Base-by-base conservation (phyloP, 2,888 invertebrate genomes). In the Melieria picta region DNA sequence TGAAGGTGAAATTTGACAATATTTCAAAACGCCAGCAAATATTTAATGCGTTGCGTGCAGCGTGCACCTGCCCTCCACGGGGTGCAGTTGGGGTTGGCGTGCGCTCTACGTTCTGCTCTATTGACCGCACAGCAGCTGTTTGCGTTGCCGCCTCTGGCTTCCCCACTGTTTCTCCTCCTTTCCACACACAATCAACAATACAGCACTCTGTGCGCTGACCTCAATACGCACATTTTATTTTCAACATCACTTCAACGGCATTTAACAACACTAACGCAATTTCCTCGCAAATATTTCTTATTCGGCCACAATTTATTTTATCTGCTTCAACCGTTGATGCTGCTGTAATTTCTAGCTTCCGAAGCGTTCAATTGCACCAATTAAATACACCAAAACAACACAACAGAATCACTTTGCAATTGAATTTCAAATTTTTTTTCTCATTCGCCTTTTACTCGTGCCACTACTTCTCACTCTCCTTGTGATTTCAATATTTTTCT, bases 181-280 rank as follows among this genome's bases (percentile, higher is more conserved):
- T 50, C 13, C 55, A 55, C 30, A 60, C 55, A 56, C 55, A 45
- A 30, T 55, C 58, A 43, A 42, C 13, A 30, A 67, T 48, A 60
- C 6, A 60, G 52, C 45, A 45, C 67, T 45, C 52, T 52, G 16
- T 67, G 43, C 9, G 58, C 42, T 79, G 79, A 79, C 79, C 79
- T 76, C 78, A 78, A 78, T 79, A 78, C 74, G 72, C 76, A 75
- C 74, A 74, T 65, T 61, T 62, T 45, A 61, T 69, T 57, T 64
- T 62, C 42, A 13, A 43, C 13, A 64, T 10, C 16, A 30, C 7
- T 60, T 60, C 5, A 10, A 9, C 48, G 5, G 60, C 45, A 16
- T 58, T 58, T 61, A 60, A 45, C 47, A 50, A 11, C 50, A 58
- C 61, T 6, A 4, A 7, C 4, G 47, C 45, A 10, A 57, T 42